Evolutionary conservation across 1,140 invertebrate species (phyloP).

Genomic region (Macrobrachium rosenbergii): DNA sequence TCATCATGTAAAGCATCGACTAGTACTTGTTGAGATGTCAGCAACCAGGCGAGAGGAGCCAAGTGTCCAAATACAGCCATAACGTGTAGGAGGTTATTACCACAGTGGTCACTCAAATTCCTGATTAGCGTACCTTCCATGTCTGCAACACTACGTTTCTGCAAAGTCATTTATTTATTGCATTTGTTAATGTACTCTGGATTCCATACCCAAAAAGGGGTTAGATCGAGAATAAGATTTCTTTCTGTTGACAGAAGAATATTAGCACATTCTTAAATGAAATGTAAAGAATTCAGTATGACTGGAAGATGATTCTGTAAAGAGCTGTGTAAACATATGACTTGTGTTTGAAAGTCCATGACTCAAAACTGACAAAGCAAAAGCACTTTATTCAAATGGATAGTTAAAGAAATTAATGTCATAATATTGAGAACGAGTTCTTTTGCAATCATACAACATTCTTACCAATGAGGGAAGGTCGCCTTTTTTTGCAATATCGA

Average conservation of each 20-base stretch:
- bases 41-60: conserved; percentile 70
- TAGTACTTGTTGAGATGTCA: conserved; percentile 66
- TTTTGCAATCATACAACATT: background rate
- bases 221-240: no score
- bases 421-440: background rate
- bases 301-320: no score
- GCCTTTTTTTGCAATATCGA: conserved; percentile 69
- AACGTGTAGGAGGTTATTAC: conserved; percentile 71
- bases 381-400: background rate
- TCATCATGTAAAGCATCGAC: conserved; percentile 70
- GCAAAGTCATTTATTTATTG: conserved; percentile 1
- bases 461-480: conserved; percentile 69
- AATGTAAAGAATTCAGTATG: no score
- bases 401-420: background rate
- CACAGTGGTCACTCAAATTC: conserved; percentile 71
- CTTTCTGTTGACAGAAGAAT: no score
- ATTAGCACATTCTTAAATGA: no score
- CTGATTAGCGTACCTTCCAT: conserved; percentile 71
- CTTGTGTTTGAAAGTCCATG: no score
- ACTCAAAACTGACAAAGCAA: no score
- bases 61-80: conserved; percentile 69
- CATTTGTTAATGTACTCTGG: no score
- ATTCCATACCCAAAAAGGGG: no score
- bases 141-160: conserved; percentile 69
- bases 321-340: no score